A percentile compares a stretch with the other conserved stretches of the same genome.
These are phyloP conservation scores for Pseudochirops cupreus DNA, from an alignment of 2,797 vertebrate genomes.

Conservation along the genomic window DNA sequence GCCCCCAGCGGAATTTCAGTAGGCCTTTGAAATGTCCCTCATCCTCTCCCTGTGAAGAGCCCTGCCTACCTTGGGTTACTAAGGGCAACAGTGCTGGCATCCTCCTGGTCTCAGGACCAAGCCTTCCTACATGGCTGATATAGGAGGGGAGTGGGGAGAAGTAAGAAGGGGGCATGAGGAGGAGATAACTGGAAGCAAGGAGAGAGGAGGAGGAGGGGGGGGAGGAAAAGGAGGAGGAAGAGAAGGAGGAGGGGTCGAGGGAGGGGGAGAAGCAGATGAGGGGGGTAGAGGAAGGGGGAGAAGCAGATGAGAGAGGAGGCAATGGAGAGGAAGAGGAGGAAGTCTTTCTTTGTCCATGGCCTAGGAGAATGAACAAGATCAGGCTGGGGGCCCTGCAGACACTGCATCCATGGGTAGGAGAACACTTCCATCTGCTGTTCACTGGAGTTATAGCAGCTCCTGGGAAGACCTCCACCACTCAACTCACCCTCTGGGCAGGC, in stretches of 20 bases:
- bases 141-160: slow-evolving; percentile 65
- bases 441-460: background rate
- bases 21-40: background rate
- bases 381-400: background rate
- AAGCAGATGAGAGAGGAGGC: background rate
- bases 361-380: background rate
- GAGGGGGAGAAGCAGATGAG: too few relatives aligned
- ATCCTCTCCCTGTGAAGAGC: background rate
- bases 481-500: background rate
- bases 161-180: background rate
- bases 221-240: background rate
- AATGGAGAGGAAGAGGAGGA: background rate
- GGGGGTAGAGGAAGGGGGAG: too few relatives aligned
- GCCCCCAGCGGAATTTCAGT: background rate
- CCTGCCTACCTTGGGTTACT: background rate
- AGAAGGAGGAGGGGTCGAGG: too few relatives aligned
- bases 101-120: background rate
- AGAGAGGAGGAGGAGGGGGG: background rate
- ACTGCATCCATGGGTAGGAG: background rate
- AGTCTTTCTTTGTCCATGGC: background rate
- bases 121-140: background rate
- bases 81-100: background rate
- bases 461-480: background rate
- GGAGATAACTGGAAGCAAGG: background rate
- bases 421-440: background rate